phyloP scores from a whole-genome alignment of 2,797 vertebrate species.

The Mareca strepera region DNA sequence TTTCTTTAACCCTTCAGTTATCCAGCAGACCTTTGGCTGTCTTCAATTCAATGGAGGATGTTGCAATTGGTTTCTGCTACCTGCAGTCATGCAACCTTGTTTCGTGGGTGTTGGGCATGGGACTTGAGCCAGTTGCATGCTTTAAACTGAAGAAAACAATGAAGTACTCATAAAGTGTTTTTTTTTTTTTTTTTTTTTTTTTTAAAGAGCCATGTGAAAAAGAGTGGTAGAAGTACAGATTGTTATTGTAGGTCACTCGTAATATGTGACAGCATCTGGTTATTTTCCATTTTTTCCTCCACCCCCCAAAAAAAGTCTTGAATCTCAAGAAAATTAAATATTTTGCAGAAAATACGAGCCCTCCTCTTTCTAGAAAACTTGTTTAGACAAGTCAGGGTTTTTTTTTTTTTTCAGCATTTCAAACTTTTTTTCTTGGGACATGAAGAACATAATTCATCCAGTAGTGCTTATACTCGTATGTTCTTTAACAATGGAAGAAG shows the following conservation, averaged over 20 bases:
- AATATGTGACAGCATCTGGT: background rate
- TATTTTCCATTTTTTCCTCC: background rate
- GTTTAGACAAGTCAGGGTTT: background rate
- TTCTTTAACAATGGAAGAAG: background rate
- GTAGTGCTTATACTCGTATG: background rate
- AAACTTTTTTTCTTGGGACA: background rate
- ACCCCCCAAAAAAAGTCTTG: too few species aligned
- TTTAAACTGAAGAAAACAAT: background rate
- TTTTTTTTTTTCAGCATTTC: background rate
- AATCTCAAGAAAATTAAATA: background rate
- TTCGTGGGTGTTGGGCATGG: conserved; percentile 45
- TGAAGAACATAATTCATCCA: background rate
- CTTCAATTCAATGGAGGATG: background rate
- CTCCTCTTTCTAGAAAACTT: background rate
- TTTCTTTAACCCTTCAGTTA: conserved; percentile 16
- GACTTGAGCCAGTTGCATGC: conserved; percentile 23
- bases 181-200: background rate
- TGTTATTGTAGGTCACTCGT: background rate
- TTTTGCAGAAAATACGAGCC: background rate
- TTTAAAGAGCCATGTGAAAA: background rate
- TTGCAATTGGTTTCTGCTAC: conserved; percentile 35
- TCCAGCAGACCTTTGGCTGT: conserved; percentile 9
- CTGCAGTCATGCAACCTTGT: conserved; percentile 9
- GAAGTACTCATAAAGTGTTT: background rate
- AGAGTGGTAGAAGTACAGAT: background rate